phyloP scores from a whole-genome alignment of 2,797 vertebrate species.

The Parauchenoglanis ngamensis region DNA sequence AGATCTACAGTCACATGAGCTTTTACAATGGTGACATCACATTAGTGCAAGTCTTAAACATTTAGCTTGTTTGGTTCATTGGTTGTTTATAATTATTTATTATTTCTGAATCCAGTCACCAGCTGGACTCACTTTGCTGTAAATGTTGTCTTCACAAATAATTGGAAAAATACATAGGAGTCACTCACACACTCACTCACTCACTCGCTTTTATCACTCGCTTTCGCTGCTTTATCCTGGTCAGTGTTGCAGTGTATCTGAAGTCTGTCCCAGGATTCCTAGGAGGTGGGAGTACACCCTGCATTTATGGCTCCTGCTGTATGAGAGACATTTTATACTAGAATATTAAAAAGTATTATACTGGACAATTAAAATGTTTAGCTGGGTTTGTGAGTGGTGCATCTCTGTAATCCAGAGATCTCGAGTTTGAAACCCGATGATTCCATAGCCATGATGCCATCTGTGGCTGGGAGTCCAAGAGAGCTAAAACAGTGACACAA shows the following conservation, averaged over 20 bases:
- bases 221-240: neutral
- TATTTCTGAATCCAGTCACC: neutral
- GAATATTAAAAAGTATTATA: neutral
- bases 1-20: neutral
- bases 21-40: neutral
- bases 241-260: neutral
- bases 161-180: neutral
- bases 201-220: neutral
- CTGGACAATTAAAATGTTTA: neutral
- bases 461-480: neutral
- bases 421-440: neutral
- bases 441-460: neutral
- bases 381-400: neutral
- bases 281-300: neutral
- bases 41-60: neutral
- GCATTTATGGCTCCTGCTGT: neutral
- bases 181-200: too few species aligned
- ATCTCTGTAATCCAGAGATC: neutral
- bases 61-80: neutral
- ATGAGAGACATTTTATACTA: neutral
- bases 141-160: neutral
- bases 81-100: neutral
- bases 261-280: neutral
- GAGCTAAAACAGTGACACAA: neutral
- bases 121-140: neutral